Conservation (phyloP, 2,113 vertebrate species). For the Salminus brasiliensis region DNA sequence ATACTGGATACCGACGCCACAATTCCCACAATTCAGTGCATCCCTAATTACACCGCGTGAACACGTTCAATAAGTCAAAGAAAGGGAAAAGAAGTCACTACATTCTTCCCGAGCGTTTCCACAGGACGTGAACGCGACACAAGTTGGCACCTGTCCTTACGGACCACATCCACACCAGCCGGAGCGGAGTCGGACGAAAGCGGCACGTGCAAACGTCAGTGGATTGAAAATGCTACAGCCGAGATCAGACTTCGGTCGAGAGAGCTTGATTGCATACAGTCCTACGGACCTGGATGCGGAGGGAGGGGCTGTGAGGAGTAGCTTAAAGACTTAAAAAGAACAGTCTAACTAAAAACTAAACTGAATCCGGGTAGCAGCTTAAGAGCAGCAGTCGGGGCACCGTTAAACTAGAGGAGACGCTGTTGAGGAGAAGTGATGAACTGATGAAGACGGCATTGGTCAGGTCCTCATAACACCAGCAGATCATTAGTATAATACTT, state of each 20-base stretch:
- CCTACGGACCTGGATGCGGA: slow-evolving; percentile 53
- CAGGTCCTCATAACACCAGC: slow-evolving; percentile 32
- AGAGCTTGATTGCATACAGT: slow-evolving; percentile 59
- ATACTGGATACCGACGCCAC: too few relatives aligned
- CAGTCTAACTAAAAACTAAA: background rate
- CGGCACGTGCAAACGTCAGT: background rate
- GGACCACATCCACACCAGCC: background rate
- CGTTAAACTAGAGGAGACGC: background rate
- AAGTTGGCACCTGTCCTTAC: slow-evolving; percentile 25
- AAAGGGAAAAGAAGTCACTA: background rate
- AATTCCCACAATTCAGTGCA: too few relatives aligned
- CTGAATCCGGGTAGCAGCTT: slow-evolving; percentile 8
- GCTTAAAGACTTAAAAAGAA: too few relatives aligned
- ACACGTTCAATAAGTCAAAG: too few relatives aligned
- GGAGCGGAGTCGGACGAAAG: slow-evolving; percentile 16
- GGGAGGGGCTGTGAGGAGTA: background rate
- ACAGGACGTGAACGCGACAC: background rate
- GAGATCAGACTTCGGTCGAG: slow-evolving; percentile 39
- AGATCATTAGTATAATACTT: slow-evolving; percentile 44
- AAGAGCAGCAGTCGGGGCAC: background rate
- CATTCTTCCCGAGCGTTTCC: background rate
- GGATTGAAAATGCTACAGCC: slow-evolving; percentile 44
- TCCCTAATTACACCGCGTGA: too few relatives aligned
- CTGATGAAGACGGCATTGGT: slow-evolving; percentile 12
- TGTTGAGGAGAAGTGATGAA: background rate